Percentiles rank a stretch among this genome's conserved stretches.
phyloP scores from a whole-genome alignment of 2,113 vertebrate species.

The Sula dactylatra region DNA sequence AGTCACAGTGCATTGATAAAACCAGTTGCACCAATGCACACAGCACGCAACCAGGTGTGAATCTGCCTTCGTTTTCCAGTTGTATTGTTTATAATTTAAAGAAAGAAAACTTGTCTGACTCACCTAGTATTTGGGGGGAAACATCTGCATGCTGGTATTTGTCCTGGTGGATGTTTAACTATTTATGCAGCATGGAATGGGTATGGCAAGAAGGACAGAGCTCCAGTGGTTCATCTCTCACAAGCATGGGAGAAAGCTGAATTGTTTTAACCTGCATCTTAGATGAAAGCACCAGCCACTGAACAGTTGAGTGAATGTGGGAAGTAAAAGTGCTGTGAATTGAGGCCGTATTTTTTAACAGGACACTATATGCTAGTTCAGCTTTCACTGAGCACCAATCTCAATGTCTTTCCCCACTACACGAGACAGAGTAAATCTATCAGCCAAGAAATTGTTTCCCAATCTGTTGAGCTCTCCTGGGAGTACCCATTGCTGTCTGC shows the following conservation, averaged over 20 bases:
- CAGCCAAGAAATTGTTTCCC: not conserved
- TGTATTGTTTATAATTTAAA: not conserved
- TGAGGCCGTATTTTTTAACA: not conserved
- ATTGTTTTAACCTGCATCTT: not conserved
- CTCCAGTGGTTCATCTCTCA: not conserved
- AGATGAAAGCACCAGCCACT: not conserved
- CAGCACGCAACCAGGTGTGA: rapidly evolving
- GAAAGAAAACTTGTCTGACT: not conserved
- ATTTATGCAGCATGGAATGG: not conserved
- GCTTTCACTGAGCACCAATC: not conserved
- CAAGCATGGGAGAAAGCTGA: not conserved
- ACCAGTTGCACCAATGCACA: not conserved
- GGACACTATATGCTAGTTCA: not conserved
- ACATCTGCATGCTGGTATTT: not conserved
- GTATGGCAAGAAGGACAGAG: not conserved
- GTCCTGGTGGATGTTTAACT: not conserved
- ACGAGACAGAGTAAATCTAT: not conserved
- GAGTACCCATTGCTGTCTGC: not conserved
- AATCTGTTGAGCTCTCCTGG: not conserved
- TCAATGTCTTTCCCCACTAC: not conserved
- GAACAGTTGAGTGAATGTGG: not conserved
- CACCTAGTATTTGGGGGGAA: not conserved
- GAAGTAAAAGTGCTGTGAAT: not conserved
- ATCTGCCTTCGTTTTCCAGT: not conserved
- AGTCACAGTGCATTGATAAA: not conserved